These are phyloP conservation scores for Poliocrania exsul DNA, from an alignment of 2,797 vertebrate genomes.

Conservation along the genomic window DNA sequence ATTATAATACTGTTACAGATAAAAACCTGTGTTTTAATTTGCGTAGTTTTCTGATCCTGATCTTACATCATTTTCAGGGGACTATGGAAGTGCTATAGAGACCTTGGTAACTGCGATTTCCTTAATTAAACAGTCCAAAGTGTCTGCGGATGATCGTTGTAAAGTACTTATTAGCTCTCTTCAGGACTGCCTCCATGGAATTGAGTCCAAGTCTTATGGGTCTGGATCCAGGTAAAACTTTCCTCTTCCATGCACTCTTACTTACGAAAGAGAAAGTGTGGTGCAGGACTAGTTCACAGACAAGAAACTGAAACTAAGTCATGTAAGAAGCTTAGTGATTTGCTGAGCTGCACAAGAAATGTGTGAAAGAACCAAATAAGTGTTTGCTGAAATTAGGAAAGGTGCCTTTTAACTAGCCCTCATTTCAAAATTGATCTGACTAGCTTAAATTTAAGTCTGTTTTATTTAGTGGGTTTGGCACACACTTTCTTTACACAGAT, in stretches of 20 bases:
- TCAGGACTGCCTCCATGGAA: conserved; percentile 98
- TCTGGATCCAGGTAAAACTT: conserved; percentile 91
- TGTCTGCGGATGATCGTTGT: conserved; percentile 97
- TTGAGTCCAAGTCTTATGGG: conserved; percentile 98
- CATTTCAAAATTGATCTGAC: background rate
- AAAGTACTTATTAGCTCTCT: conserved; percentile 99
- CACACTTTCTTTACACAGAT: background rate
- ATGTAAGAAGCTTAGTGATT: background rate
- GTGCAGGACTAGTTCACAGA: background rate
- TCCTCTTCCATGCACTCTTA: conserved; percentile 63
- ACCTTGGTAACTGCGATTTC: conserved; percentile 98
- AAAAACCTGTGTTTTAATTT: background rate
- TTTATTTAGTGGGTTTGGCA: background rate
- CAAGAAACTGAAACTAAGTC: background rate
- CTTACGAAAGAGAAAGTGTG: background rate
- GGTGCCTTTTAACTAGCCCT: background rate
- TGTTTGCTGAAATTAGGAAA: background rate
- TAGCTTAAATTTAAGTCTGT: background rate
- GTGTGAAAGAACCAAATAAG: background rate
- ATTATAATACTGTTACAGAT: background rate
- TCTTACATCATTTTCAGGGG: conserved; percentile 78
- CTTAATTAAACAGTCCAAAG: conserved; percentile 99
- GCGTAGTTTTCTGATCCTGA: background rate
- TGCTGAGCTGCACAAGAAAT: background rate
- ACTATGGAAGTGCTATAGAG: conserved; percentile 99